Conservation (phyloP, 2,113 vertebrate genomes). For the Engystomops pustulosus region DNA sequence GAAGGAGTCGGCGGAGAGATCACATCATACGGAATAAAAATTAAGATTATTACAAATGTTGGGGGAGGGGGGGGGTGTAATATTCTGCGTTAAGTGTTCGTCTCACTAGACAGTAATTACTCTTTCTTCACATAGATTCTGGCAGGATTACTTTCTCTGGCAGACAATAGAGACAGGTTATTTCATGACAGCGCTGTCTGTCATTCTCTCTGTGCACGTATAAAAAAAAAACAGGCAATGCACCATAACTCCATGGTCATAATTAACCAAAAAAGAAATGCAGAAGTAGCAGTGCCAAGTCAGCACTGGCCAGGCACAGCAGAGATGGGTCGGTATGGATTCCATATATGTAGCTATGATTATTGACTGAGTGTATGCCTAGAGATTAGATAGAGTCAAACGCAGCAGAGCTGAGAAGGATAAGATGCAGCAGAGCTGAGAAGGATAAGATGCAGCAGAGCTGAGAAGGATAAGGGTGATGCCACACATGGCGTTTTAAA, state of each 20-base stretch:
- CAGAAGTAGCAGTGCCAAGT: neutral
- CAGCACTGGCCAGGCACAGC: neutral
- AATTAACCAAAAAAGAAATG: neutral
- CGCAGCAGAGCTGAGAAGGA: too few relatives aligned
- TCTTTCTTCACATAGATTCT: neutral
- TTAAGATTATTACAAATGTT: neutral
- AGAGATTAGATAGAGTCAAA: too few relatives aligned
- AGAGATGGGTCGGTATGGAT: too few relatives aligned
- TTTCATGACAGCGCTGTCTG: constrained; percentile 2
- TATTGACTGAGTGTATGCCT: too few relatives aligned
- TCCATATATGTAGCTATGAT: too few relatives aligned
- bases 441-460: too few relatives aligned
- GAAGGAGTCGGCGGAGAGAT: neutral
- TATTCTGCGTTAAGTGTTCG: constrained; percentile 1
- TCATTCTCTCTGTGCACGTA: constrained; percentile 15
- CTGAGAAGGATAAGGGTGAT: too few relatives aligned
- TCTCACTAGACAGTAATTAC: constrained; percentile 38
- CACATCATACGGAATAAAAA: neutral
- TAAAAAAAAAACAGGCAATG: neutral
- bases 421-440: too few relatives aligned
- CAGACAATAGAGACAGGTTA: neutral
- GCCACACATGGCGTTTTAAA: too few relatives aligned
- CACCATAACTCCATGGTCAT: neutral
- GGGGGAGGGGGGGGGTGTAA: neutral
- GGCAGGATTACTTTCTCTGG: constrained; percentile 28